Evolutionary conservation across 2,113 vertebrate species (phyloP).

Genomic region (Myrmophylax atrothorax): DNA sequence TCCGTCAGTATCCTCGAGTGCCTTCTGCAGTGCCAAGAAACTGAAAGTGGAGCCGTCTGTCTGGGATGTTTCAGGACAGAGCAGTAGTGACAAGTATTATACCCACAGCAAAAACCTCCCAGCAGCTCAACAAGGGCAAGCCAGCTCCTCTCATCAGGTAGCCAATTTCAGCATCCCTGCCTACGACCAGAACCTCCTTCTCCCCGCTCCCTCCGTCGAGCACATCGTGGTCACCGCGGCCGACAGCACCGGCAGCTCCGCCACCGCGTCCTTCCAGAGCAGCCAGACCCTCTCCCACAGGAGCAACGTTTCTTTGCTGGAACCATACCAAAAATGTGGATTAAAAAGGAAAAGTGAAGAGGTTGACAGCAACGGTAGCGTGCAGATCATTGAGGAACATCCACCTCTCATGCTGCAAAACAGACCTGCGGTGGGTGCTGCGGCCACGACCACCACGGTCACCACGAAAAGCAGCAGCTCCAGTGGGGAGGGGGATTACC

Average conservation of each 20-base stretch:
- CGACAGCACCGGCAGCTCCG: conserved; percentile 90
- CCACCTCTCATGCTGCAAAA: conserved; percentile 95
- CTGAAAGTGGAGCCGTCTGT: conserved; percentile 93
- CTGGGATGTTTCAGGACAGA: conserved; percentile 91
- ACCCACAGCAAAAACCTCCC: conserved; percentile 86
- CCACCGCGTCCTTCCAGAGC: conserved; percentile 82
- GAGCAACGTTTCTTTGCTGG: conserved; percentile 85
- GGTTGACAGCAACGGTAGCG: conserved; percentile 97
- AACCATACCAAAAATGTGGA: conserved; percentile 91
- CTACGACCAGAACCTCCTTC: conserved; percentile 86
- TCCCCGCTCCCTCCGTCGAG: conserved; percentile 78
- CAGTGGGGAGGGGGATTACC: conserved; percentile 96
- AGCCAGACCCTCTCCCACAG: conserved; percentile 79
- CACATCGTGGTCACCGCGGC: conserved; percentile 95
- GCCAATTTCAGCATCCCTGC: conserved; percentile 86
- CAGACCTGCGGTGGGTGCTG: conserved; percentile 87
- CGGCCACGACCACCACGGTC: conserved; percentile 90
- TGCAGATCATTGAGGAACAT: conserved; percentile 98
- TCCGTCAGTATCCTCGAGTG: conserved; percentile 95
- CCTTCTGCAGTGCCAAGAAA: conserved; percentile 95
- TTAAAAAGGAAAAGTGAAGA: conserved; percentile 98
- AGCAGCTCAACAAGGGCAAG: conserved; percentile 83
- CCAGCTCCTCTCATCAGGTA: conserved; percentile 87
- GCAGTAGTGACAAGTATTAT: conserved; percentile 88
- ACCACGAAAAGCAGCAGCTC: conserved; percentile 96